phyloP scores from a whole-genome alignment of 2,888 invertebrate species.

The Papilio protenor region DNA sequence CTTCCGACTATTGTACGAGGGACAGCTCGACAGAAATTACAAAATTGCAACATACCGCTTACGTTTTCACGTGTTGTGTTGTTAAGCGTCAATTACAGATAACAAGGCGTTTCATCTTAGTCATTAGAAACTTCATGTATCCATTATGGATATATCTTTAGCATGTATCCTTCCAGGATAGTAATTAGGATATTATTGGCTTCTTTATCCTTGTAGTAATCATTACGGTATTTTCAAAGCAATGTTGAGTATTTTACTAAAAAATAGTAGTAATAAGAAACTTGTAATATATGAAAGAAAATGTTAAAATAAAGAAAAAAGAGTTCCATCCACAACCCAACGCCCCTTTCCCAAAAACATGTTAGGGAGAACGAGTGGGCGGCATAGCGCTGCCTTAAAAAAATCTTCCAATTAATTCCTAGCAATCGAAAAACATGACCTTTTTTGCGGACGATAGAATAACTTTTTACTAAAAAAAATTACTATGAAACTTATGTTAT shows the following conservation, averaged over 20 bases:
- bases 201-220: neutral
- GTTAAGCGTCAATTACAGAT: constrained; percentile 7
- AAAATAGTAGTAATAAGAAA: too few species aligned
- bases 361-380: too few species aligned
- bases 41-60: constrained; percentile 22
- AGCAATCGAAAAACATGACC: too few species aligned
- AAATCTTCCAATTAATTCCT: too few species aligned
- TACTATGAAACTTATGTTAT: neutral
- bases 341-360: too few species aligned
- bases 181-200: neutral
- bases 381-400: too few species aligned
- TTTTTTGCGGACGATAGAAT: too few species aligned
- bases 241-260: neutral
- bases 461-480: too few species aligned
- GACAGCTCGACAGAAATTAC: constrained; percentile 9
- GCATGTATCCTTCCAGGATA: neutral
- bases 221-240: neutral
- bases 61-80: constrained; percentile 6
- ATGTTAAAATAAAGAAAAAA: too few species aligned
- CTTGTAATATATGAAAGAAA: too few species aligned
- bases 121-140: neutral
- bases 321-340: too few species aligned
- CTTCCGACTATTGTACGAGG: constrained; percentile 62
- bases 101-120: neutral
- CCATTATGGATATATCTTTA: neutral